Conservation (phyloP, 2,888 invertebrate genomes). For the Chromoteleia sp. region DNA sequence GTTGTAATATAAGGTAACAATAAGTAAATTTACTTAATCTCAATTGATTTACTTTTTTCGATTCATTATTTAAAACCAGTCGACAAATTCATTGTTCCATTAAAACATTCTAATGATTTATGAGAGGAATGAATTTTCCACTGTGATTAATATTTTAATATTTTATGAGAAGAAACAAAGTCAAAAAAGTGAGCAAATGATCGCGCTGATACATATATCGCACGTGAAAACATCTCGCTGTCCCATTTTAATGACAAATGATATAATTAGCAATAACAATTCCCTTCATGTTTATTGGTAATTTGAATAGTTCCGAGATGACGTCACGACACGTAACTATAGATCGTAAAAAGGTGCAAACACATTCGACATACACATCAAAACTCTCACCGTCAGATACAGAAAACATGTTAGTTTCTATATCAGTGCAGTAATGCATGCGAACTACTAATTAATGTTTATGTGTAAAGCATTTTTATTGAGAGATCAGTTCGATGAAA, state of each 20-base stretch:
- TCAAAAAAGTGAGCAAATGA: constrained; percentile 27
- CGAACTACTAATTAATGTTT: constrained; percentile 75
- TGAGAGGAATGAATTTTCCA: constrained; percentile 37
- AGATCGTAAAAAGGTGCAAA: constrained; percentile 80
- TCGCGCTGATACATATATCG: constrained; percentile 36
- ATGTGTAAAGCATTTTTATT: constrained; percentile 53
- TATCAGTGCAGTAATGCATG: constrained; percentile 82
- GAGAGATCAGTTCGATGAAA: constrained; percentile 19
- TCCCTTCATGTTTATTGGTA: constrained; percentile 4
- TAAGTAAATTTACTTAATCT: no score
- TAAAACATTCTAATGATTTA: constrained; percentile 27
- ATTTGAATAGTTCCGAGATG: constrained; percentile 59
- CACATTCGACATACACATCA: constrained; percentile 84
- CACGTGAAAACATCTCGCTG: constrained; percentile 59
- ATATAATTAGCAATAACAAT: not conserved
- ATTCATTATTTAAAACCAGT: not conserved
- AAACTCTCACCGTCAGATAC: constrained; percentile 85
- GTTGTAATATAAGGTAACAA: no score
- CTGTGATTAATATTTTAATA: constrained; percentile 8
- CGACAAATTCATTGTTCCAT: constrained; percentile 30
- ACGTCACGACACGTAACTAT: constrained; percentile 71
- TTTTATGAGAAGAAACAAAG: constrained; percentile 14
- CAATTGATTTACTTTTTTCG: no score
- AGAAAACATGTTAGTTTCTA: constrained; percentile 78
- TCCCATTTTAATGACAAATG: constrained; percentile 9